A percentile compares a stretch with the other conserved stretches of the same genome.
Evolutionary conservation across 2,113 vertebrate genomes (phyloP).

Genomic region (Anoplopoma fimbria): DNA sequence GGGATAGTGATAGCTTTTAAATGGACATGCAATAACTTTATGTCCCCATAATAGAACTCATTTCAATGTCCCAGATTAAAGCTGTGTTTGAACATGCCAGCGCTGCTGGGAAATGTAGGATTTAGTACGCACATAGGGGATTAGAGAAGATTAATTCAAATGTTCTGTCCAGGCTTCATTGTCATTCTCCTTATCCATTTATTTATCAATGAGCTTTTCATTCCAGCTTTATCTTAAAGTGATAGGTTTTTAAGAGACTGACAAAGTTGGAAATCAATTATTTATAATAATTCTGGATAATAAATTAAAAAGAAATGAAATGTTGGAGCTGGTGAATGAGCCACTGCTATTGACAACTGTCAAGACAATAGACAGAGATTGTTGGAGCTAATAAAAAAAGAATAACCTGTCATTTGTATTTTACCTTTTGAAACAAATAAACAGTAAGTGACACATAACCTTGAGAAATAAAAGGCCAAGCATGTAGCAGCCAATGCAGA

Average conservation of each 20-base stretch:
- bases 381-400: constrained; percentile 2
- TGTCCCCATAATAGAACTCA: constrained; percentile 15
- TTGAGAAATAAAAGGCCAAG: background rate
- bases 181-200: constrained; percentile 38
- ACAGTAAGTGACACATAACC: background rate
- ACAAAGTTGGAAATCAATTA: constrained; percentile 36
- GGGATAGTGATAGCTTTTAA: constrained; percentile 17
- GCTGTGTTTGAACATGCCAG: constrained; percentile 22
- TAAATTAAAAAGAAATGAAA: background rate
- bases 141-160: constrained; percentile 40
- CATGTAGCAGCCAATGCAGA: background rate
- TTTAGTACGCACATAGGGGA: constrained; percentile 31
- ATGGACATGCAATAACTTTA: constrained; percentile 1
- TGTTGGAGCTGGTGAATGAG: background rate
- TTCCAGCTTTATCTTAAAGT: constrained; percentile 8
- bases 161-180: constrained; percentile 13
- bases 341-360: background rate
- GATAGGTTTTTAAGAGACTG: background rate
- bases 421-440: background rate
- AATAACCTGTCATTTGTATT: background rate
- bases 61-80: constrained; percentile 35
- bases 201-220: constrained; percentile 29
- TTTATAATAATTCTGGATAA: constrained; percentile 30
- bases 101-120: constrained; percentile 6
- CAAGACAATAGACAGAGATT: background rate